These are phyloP conservation scores for Hippocampus guttulatus DNA, from an alignment of 2,113 vertebrate genomes.

Conservation along the genomic window DNA sequence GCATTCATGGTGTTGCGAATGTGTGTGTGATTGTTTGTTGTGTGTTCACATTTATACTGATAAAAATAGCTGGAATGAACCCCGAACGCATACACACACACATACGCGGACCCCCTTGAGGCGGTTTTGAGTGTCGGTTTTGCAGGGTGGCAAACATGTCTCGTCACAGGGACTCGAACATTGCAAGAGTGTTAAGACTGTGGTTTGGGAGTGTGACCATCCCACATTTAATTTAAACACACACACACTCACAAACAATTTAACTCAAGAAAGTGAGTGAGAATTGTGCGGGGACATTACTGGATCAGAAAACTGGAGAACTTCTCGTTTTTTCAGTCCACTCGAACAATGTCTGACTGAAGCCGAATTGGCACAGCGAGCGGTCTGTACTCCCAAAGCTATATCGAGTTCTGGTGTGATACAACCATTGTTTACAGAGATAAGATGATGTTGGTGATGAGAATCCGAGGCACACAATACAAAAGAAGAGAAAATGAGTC, in stretches of 20 bases:
- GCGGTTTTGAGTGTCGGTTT: not conserved
- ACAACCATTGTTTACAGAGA: slow-evolving; percentile 6
- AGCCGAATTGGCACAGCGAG: not conserved
- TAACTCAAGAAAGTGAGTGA: not conserved
- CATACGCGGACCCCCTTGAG: not conserved
- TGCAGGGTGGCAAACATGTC: not conserved
- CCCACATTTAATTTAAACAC: not conserved
- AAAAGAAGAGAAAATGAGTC: slow-evolving; percentile 18
- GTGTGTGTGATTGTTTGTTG: not conserved
- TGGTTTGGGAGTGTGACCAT: not conserved
- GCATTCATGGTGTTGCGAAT: not conserved
- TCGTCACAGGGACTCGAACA: not conserved
- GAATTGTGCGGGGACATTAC: not conserved
- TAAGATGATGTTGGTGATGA: not conserved
- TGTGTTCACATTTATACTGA: not conserved
- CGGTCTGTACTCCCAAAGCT: not conserved
- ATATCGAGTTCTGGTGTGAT: not conserved
- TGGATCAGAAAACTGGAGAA: not conserved
- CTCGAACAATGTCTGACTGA: not conserved
- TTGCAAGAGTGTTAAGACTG: not conserved
- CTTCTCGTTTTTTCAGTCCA: not conserved
- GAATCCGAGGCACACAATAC: not conserved
- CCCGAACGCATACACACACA: no score
- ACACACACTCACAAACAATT: not conserved
- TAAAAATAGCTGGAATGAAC: not conserved